phyloP scores from a whole-genome alignment of 2,113 vertebrate species.

The Muntiacus reevesi region DNA sequence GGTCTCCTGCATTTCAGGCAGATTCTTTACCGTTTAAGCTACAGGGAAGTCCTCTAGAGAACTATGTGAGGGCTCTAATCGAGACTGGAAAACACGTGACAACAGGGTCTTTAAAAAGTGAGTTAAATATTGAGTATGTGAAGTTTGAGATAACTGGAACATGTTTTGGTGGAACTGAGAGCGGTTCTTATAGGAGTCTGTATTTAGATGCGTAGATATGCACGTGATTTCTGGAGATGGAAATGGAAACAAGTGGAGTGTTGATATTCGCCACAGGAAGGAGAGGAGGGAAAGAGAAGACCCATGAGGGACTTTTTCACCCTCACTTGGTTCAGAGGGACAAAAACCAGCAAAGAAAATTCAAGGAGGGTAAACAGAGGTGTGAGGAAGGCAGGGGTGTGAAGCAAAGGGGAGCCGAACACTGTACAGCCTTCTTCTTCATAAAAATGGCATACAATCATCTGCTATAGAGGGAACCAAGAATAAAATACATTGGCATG shows the following conservation, averaged over 20 bases:
- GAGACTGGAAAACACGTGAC: not conserved
- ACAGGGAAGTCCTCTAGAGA: not conserved
- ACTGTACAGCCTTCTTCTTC: not conserved
- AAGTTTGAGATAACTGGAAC: not conserved
- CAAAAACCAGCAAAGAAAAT: not conserved
- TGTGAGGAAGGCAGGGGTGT: not conserved
- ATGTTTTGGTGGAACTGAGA: not conserved
- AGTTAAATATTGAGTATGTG: not conserved
- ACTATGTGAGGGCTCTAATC: not conserved
- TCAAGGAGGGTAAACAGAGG: not conserved
- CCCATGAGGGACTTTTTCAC: not conserved
- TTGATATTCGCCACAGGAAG: not conserved
- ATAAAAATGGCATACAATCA: constrained; percentile 9
- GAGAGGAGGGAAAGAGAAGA: not conserved
- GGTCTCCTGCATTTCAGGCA: not conserved
- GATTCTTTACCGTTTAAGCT: not conserved
- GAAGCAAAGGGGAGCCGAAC: not conserved
- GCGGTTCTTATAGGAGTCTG: not conserved
- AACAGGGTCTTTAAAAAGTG: not conserved
- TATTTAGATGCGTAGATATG: not conserved
- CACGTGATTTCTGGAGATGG: not conserved
- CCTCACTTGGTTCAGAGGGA: not conserved
- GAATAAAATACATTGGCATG: not conserved
- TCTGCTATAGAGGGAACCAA: not conserved
- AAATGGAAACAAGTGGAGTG: not conserved